Evolutionary conservation across 2,797 vertebrate genomes (phyloP).

Genomic region (Darevskia mixta): DNA sequence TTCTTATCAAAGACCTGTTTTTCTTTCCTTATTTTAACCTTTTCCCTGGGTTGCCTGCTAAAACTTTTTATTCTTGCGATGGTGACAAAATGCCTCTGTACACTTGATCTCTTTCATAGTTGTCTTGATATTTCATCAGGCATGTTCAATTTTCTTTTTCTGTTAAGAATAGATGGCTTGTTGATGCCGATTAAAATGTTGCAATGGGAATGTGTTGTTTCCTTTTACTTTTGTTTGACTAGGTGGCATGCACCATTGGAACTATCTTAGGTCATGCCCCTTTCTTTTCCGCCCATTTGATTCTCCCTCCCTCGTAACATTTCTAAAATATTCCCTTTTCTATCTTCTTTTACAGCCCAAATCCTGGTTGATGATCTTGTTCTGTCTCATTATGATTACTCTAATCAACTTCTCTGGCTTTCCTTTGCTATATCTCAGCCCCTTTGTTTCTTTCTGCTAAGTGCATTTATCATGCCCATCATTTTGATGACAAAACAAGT

Average conservation of each 20-base stretch:
- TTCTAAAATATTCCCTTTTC: neutral
- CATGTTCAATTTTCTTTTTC: neutral
- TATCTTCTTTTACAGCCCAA: neutral
- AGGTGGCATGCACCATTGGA: neutral
- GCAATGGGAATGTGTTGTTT: neutral
- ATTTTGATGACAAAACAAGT: conserved; percentile 19
- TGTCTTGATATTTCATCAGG: neutral
- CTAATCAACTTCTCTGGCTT: conserved; percentile 7
- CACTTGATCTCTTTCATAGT: neutral
- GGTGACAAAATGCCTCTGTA: neutral
- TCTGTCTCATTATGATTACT: conserved; percentile 5
- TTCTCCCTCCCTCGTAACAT: neutral
- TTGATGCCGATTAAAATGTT: neutral
- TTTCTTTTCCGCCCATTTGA: neutral
- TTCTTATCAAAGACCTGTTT: neutral
- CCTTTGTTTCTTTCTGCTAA: conserved; percentile 5
- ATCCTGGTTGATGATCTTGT: neutral
- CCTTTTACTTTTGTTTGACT: neutral
- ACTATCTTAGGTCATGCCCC: neutral
- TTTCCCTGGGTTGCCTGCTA: neutral
- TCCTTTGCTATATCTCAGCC: neutral
- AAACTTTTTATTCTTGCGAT: neutral
- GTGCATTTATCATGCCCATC: conserved; percentile 29
- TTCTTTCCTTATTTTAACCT: neutral
- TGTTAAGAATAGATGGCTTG: neutral